Base-by-base conservation (phyloP, 2,113 vertebrate genomes). In the Leptocoma aspasia region DNA sequence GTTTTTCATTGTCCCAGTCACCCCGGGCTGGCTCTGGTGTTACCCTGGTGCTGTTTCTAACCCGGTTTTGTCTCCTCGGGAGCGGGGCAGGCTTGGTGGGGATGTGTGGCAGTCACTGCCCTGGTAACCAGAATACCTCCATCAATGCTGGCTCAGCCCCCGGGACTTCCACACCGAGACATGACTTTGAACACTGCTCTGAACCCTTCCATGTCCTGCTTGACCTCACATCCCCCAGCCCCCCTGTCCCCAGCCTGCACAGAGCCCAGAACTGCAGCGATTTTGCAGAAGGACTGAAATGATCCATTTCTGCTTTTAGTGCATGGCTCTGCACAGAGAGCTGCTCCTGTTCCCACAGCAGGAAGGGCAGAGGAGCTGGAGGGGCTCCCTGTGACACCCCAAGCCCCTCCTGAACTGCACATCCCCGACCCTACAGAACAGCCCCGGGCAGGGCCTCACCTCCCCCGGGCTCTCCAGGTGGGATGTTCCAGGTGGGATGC, bases 41-140 rank as follows among this genome's bases (percentile, higher is more conserved):
- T 5, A 23, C 7, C 9, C 50, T 3, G 44, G 7, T n/a, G 68
- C 64, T 24, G 1, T 42, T 81, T 22, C 56, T 7, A 2, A 6
- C 14, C 21, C 2, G 0, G 2, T 41, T 70, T 26, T 8, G 13
- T 12, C 35, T 37, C 26, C 23, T 2, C 5, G 1, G 13, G 10
- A 26, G 31, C 0, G 4, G 39, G 13, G 45, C 14, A 20, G 30
- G 15, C 21, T 60, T 6, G 2, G 0, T 23, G 49, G 57, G 64
- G 88, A 45, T 15, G 71, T 1, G 35, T 8, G 41, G 17, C 17
- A 57, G 12, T 39, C 66, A 15, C n/a, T 71, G 66, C 44, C 70
- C 66, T 91, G 66, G 47, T 45, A 41, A 82, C 82, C 82, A 50
- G 73, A 92, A 44, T 31, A 22, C 24, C 39, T 24, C 73, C 45